Conservation (phyloP, 2,113 vertebrate species). For the Cnemophilus loriae region DNA sequence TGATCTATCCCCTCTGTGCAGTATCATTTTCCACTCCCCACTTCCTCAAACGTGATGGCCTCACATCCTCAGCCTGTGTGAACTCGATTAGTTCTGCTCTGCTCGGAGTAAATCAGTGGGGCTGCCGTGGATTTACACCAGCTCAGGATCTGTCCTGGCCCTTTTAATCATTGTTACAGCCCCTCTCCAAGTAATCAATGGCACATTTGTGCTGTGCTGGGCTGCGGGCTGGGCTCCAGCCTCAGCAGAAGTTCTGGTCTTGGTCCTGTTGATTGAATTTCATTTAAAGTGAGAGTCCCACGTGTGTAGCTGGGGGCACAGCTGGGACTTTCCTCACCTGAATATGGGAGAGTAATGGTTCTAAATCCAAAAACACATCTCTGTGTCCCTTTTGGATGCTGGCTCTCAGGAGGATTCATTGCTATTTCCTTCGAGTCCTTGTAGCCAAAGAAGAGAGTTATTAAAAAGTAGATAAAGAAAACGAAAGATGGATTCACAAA, state of each 20-base stretch:
- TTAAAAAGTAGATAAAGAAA: background rate
- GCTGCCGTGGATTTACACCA: background rate
- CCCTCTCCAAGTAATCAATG: slow-evolving; percentile 15
- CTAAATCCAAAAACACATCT: background rate
- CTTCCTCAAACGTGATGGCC: background rate
- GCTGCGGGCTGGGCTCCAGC: background rate
- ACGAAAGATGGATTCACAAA: background rate
- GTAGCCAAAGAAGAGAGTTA: background rate
- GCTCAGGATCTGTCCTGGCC: background rate
- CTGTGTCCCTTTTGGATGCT: background rate
- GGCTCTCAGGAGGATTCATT: background rate
- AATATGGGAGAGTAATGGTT: background rate
- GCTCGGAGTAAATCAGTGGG: slow-evolving; percentile 18
- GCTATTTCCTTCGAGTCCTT: background rate
- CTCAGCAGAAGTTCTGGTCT: background rate
- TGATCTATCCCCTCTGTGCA: background rate
- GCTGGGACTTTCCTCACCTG: background rate
- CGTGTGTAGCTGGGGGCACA: background rate
- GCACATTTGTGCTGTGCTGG: background rate
- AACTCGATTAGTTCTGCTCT: slow-evolving; percentile 9
- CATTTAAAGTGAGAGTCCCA: background rate
- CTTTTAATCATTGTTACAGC: slow-evolving; percentile 22
- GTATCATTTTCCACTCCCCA: background rate
- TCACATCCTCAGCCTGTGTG: background rate
- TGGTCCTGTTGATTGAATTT: background rate